phyloP scores from a whole-genome alignment of 2,797 vertebrate genomes.

The Chelmon rostratus region DNA sequence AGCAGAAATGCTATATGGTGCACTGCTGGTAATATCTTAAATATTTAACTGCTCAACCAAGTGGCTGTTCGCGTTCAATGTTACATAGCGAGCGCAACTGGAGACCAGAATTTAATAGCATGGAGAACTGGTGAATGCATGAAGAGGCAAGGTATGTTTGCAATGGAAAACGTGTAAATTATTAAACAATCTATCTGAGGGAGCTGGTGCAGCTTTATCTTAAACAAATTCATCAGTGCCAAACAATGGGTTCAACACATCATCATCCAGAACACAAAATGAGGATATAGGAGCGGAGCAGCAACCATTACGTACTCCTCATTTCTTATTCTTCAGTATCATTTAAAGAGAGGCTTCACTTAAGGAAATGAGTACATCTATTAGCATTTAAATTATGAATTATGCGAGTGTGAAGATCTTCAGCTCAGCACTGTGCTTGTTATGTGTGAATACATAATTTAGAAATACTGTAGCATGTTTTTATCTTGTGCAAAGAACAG shows the following conservation, averaged over 20 bases:
- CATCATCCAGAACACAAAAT: not conserved
- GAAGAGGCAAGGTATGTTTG: constrained; percentile 40
- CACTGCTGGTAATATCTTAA: constrained; percentile 24
- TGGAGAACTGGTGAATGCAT: constrained; percentile 35
- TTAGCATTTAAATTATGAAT: constrained; percentile 74
- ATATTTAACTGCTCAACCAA: constrained; percentile 46
- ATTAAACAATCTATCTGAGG: constrained; percentile 47
- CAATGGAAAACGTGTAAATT: constrained; percentile 55
- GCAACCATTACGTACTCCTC: not conserved
- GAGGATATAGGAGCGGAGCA: not conserved
- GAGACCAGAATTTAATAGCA: constrained; percentile 26
- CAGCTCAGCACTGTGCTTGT: constrained; percentile 35
- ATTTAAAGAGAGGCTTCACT: constrained; percentile 18
- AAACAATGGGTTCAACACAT: constrained; percentile 8
- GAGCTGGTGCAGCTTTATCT: constrained; percentile 13
- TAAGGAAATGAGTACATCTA: constrained; percentile 48
- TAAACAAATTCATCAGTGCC: constrained; percentile 24
- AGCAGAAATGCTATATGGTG: constrained; percentile 1
- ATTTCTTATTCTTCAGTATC: not conserved
- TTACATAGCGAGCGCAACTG: constrained; percentile 28
- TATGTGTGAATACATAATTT: constrained; percentile 67
- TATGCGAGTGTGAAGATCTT: constrained; percentile 47
- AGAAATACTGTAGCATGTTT: constrained; percentile 38
- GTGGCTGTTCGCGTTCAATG: constrained; percentile 1
- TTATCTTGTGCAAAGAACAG: constrained; percentile 25